Evolutionary conservation across 2,888 invertebrate genomes (phyloP).

Genomic region (Rhingia rostrata): DNA sequence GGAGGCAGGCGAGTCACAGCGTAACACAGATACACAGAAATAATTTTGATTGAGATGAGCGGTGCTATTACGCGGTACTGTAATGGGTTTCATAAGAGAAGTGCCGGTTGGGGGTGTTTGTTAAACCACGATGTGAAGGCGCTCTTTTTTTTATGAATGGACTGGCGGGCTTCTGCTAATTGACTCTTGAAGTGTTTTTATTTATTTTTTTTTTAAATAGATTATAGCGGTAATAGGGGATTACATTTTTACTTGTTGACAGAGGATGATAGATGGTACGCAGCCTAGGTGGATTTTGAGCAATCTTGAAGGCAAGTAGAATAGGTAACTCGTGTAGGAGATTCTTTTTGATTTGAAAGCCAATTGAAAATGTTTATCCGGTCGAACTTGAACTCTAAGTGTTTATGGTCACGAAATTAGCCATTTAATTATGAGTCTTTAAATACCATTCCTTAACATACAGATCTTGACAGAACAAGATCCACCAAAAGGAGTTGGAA

Average conservation of each 20-base stretch:
- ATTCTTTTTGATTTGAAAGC: too few species aligned
- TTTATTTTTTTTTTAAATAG: conserved; percentile 42
- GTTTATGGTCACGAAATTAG: too few species aligned
- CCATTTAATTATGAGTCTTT: too few species aligned
- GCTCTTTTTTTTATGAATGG: conserved; percentile 36
- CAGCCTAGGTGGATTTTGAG: not conserved
- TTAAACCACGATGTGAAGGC: conserved; percentile 18
- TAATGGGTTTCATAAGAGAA: conserved; percentile 52
- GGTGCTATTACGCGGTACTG: conserved; percentile 1
- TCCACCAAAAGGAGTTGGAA: too few species aligned
- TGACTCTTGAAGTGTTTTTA: conserved; percentile 58
- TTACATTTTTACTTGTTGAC: not conserved
- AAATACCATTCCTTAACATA: too few species aligned
- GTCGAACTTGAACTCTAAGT: too few species aligned
- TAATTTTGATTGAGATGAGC: conserved; percentile 9
- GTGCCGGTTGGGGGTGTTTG: conserved; percentile 32
- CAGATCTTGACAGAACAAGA: too few species aligned
- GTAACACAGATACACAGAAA: conserved; percentile 12
- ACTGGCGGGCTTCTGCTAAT: conserved; percentile 50
- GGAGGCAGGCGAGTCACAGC: conserved; percentile 23
- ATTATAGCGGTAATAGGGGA: conserved; percentile 25
- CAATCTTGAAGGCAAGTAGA: too few species aligned
- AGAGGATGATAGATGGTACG: not conserved
- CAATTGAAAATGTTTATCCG: too few species aligned
- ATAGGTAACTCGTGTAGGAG: too few species aligned